Conservation (phyloP, 2,113 vertebrate species). For the Rhodinocichla rosea region DNA sequence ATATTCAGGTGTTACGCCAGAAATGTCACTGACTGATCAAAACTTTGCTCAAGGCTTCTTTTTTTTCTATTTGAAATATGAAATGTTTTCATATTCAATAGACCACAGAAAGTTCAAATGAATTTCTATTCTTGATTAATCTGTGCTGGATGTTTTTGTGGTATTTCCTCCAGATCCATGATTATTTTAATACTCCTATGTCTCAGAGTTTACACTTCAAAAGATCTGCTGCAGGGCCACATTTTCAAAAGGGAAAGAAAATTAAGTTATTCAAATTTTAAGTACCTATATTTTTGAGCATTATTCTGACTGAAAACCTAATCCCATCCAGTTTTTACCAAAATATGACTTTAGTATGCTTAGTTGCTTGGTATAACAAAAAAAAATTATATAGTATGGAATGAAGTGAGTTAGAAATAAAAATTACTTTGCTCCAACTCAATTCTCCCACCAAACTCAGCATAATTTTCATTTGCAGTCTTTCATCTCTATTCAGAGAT, state of each 20-base stretch:
- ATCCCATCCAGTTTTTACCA: not conserved
- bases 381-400: not conserved
- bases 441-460: not conserved
- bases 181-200: constrained; percentile 42
- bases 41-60: not conserved
- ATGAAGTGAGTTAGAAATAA: not conserved
- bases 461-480: not conserved
- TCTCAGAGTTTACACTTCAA: constrained; percentile 44
- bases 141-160: not conserved
- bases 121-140: constrained; percentile 48
- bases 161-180: not conserved
- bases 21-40: constrained; percentile 1
- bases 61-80: constrained; percentile 19
- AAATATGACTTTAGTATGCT: not conserved
- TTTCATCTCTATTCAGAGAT: not conserved
- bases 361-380: not conserved
- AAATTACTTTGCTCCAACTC: not conserved
- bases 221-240: constrained; percentile 19
- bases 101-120: constrained; percentile 27
- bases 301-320: not conserved
- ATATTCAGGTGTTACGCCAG: not conserved
- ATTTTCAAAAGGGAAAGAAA: constrained; percentile 26
- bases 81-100: constrained; percentile 45
- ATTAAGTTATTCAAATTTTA: not conserved
- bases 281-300: not conserved